Percentiles rank a stretch among this genome's conserved stretches.
phyloP scores from a whole-genome alignment of 2,888 invertebrate genomes.

The Lasioglossum marginatum region DNA sequence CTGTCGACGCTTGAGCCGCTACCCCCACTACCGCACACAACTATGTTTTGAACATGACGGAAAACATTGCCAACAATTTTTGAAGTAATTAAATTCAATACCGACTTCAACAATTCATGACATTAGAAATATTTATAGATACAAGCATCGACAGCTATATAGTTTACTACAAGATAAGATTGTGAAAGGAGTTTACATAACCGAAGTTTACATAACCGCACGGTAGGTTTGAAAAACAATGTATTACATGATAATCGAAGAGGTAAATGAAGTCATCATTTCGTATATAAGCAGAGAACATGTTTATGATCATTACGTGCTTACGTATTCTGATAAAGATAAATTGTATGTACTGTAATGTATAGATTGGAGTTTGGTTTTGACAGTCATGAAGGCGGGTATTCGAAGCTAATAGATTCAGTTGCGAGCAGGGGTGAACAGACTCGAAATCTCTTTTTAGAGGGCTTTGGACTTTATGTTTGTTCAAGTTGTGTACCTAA shows the following conservation, averaged over 20 bases:
- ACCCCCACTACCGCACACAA: too few relatives aligned
- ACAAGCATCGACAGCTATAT: too few relatives aligned
- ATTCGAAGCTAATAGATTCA: conserved; percentile 52
- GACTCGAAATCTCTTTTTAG: conserved; percentile 44
- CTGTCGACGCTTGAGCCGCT: too few relatives aligned
- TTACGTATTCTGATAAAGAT: background rate
- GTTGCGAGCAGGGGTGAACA: conserved; percentile 48
- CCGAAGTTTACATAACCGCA: too few relatives aligned
- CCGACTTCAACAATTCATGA: too few relatives aligned
- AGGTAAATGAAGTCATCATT: background rate
- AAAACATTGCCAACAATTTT: too few relatives aligned
- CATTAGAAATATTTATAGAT: too few relatives aligned
- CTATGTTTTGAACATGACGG: too few relatives aligned
- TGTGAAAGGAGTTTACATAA: too few relatives aligned
- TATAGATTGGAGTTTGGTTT: background rate
- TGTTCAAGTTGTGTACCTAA: conserved; percentile 48
- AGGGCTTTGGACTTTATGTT: conserved; percentile 38
- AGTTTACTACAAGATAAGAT: too few relatives aligned
- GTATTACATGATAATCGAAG: background rate
- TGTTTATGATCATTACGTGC: background rate
- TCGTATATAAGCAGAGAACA: background rate
- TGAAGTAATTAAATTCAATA: too few relatives aligned
- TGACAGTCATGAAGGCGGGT: conserved; percentile 10
- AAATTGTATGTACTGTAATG: background rate
- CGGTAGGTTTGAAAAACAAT: background rate